These are phyloP conservation scores for Halyomorpha halys DNA, from an alignment of 1,140 invertebrate species.

Conservation along the genomic window DNA sequence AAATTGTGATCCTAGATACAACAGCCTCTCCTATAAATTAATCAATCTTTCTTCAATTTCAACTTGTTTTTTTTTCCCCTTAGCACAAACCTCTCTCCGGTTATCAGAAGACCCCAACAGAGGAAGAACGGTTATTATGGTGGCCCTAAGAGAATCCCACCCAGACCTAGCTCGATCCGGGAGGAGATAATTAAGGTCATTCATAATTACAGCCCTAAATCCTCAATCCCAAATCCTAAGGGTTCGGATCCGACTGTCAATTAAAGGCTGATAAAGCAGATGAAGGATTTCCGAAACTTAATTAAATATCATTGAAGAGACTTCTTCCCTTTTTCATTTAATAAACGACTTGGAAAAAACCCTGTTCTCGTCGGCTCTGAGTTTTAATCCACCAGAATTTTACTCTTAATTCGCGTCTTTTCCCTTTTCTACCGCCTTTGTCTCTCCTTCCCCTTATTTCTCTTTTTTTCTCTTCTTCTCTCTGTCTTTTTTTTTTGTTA, in stretches of 20 bases:
- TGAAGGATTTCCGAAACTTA: constrained; percentile 12
- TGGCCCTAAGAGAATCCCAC: too few relatives aligned
- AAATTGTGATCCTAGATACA: too few relatives aligned
- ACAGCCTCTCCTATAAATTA: too few relatives aligned
- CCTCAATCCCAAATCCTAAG: background rate
- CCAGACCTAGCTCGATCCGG: too few relatives aligned
- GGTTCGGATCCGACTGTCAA: constrained; percentile 3
- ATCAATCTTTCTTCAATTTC: too few relatives aligned
- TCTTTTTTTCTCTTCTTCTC: background rate
- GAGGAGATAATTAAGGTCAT: too few relatives aligned
- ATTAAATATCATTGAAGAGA: constrained; percentile 3
- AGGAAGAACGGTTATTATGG: too few relatives aligned
- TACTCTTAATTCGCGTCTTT: constrained; percentile 11
- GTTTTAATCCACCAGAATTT: constrained; percentile 11
- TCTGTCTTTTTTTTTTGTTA: background rate
- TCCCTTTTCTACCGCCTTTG: constrained; percentile 10
- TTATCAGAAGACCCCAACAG: too few relatives aligned
- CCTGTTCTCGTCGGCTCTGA: background rate
- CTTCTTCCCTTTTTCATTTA: constrained; percentile 7
- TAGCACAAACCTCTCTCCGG: too few relatives aligned
- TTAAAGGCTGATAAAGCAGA: constrained; percentile 7
- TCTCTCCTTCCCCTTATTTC: background rate
- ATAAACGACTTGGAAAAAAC: constrained; percentile 14
- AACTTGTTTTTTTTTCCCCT: too few relatives aligned
- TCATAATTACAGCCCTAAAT: background rate